Base-by-base conservation (phyloP, 1,140 invertebrate species). In the Atopsyche davidsoni region DNA sequence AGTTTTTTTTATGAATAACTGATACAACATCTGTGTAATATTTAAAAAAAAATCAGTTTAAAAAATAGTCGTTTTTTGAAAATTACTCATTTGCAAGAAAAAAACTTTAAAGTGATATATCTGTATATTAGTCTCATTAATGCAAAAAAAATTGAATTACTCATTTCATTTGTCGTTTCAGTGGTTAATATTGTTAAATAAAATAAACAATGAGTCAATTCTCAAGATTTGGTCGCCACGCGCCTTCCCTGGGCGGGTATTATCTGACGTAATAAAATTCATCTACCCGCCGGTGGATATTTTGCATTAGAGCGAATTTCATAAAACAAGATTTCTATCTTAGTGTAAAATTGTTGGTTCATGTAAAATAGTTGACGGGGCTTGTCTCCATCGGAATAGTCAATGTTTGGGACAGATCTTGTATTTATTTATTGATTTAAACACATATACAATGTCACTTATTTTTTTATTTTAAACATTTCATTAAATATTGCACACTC, bases 311-410 rank as follows among this genome's bases (percentile, higher is more conserved):
- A 55, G 41, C 13, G 46, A 41, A 50, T 49, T 55, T 55, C 46
- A 55, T 50, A 55, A 55, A 45, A 55, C 52, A 55, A 55, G 52
- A 55, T 55, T 55, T 55, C 46, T 55, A 55, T 55, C 52, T 55
- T 50, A 55, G 46, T 49, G 46, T 45, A 46, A 45, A 52, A 52
- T 52, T 52, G 50, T 52, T 44, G 50, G 50, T 52, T 52, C 50
- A 22, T 46, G 50, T 52, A 39, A 45, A 52, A 52, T 52, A 52
- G 50, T 52, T 52, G 50, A 41, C 50, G 43, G 42, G 35, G 39
- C 36, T 23, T 36, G 47, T 50, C 47, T n/a, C n/a, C n/a, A n/a
- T n/a, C n/a, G n/a, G n/a, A n/a, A n/a, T n/a, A n/a, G n/a, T n/a
- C n/a, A n/a, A n/a, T n/a, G n/a, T n/a, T n/a, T n/a, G n/a, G n/a